phyloP scores from a whole-genome alignment of 1,140 invertebrate genomes.

The Arion vulgaris region DNA sequence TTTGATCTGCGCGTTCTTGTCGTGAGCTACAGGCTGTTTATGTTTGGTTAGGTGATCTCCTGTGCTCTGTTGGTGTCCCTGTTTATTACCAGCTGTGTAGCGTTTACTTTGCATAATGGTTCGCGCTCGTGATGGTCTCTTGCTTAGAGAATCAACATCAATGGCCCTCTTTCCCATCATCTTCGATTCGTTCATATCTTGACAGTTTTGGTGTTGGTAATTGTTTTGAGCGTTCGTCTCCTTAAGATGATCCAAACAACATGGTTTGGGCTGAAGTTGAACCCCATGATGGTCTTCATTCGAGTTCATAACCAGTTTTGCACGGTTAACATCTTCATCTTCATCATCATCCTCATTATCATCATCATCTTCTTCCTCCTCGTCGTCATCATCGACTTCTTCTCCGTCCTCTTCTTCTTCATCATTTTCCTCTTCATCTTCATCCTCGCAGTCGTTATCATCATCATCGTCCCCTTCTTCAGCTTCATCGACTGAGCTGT shows the following conservation, averaged over 20 bases:
- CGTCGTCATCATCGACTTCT: conserved; percentile 17
- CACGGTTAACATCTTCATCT: conserved; percentile 1
- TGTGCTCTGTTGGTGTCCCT: not conserved
- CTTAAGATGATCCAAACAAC: not conserved
- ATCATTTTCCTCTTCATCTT: not conserved
- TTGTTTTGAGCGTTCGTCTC: not conserved
- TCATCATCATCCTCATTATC: conserved; percentile 26
- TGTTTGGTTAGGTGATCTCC: not conserved
- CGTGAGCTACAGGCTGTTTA: not conserved
- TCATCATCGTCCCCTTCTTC: conserved; percentile 19
- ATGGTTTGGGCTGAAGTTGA: not conserved
- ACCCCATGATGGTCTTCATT: not conserved
- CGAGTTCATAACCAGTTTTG: not conserved
- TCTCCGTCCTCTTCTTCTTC: conserved; percentile 13
- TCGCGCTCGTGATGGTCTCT: not conserved
- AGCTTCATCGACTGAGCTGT: not conserved
- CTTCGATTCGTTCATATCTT: not conserved
- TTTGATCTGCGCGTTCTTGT: not conserved
- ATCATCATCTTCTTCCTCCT: conserved; percentile 31
- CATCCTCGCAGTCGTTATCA: not conserved
- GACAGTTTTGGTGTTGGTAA: not conserved
- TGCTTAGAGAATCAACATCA: not conserved
- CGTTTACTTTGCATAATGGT: not conserved
- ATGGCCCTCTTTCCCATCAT: not conserved
- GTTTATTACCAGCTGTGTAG: not conserved